Base-by-base conservation (phyloP, 2,888 invertebrate genomes). In the Lomographa bimaculata region DNA sequence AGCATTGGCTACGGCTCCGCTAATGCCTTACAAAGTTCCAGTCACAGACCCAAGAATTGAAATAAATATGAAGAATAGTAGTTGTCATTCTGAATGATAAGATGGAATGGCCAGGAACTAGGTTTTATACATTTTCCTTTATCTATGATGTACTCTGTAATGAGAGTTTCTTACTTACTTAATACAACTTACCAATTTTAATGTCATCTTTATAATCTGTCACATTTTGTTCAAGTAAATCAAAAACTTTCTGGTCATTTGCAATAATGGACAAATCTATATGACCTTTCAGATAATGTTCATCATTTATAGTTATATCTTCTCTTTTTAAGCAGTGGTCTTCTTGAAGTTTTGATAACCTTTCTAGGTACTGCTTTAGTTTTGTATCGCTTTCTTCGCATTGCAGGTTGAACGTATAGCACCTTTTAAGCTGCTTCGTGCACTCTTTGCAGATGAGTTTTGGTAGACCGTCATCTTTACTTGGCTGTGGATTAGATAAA, bases 391-490 rank as follows among this genome's bases (percentile, higher is more conserved):
- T 87, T 19, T 76, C 64, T 19, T 78, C 77, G 45, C 87, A 87
- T 50, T 69, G 75, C 10, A 72, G 43, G 35, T 78, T 78, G 45
- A 89, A 87, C n/a, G 64, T 33, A 36, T 79, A 87, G 0, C 75
- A 59, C 26, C 71, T 64, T 55, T 83, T 86, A 0, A 89, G 59
- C 30, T 79, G 79, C 17, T 72, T 68, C 34, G 64, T 61, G 46
- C 89, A 89, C 9, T 80, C 80, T 47, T 82, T 87, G 44, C 89
- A 89, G 32, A 89, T 84, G 28, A 68, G 50, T 7, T 71, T 68
- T 1, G 89, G 89, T 14, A 89, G 47, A 26, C 80, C 75, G 50
- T 89, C 89, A 7, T 71, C 74, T 62, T 58, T 46, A 1, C 7
- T 19, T 3, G 24, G 7, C 40, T 40, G 34, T 10, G n/a, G 28